phyloP scores from a whole-genome alignment of 2,888 invertebrate species.

The Dysmachus trigonus region DNA sequence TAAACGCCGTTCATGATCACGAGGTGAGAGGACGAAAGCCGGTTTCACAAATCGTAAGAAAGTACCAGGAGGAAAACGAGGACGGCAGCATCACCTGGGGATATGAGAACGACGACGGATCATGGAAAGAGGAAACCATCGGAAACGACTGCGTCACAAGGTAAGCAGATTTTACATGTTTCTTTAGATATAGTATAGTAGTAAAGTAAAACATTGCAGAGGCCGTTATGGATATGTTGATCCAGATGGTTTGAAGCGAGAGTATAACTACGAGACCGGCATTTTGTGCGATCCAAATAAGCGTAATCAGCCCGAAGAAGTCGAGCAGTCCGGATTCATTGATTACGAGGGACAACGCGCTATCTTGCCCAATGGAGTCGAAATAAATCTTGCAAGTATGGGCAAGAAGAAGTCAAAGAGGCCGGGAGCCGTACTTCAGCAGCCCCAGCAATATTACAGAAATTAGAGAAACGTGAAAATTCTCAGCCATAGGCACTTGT shows the following conservation, averaged over 20 bases:
- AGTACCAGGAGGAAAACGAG: slow-evolving; percentile 79
- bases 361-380: slow-evolving; percentile 76
- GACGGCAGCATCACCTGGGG: slow-evolving; percentile 86
- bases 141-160: slow-evolving; percentile 79
- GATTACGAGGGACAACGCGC: slow-evolving; percentile 80
- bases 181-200: neutral
- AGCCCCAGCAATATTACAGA: slow-evolving; percentile 50
- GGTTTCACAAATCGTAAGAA: slow-evolving; percentile 75
- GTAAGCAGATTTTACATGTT: slow-evolving; percentile 53
- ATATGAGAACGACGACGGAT: slow-evolving; percentile 87
- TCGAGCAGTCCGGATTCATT: slow-evolving; percentile 72
- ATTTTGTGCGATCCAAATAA: slow-evolving; percentile 69
- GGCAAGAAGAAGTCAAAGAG: slow-evolving; percentile 75
- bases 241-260: slow-evolving; percentile 82
- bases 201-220: slow-evolving; percentile 58
- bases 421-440: slow-evolving; percentile 64
- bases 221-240: slow-evolving; percentile 87
- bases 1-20: slow-evolving; percentile 59
- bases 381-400: slow-evolving; percentile 75
- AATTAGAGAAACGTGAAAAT: slow-evolving; percentile 45
- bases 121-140: slow-evolving; percentile 85
- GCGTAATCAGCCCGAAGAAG: slow-evolving; percentile 65
- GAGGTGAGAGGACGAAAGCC: slow-evolving; percentile 69
- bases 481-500: neutral
- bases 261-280: slow-evolving; percentile 85